phyloP scores from a whole-genome alignment of 1,140 invertebrate species.

The Drosophila lacertosa region DNA sequence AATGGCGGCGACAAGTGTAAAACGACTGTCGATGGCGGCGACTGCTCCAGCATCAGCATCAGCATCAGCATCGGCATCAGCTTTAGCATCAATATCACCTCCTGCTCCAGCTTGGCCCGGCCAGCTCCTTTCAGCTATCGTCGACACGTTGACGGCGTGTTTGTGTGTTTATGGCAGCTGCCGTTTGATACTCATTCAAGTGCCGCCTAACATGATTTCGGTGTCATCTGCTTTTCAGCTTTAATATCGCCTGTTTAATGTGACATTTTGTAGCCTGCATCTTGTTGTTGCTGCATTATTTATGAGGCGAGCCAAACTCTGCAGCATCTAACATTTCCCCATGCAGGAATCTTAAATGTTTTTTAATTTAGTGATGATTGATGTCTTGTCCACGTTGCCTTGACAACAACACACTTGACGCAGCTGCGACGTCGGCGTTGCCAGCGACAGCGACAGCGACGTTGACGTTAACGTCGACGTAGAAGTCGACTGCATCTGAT shows the following conservation, averaged over 20 bases:
- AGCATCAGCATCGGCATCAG: conserved; percentile 8
- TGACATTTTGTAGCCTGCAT: conserved; percentile 68
- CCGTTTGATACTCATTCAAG: conserved; percentile 83
- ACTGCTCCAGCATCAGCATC: conserved; percentile 44
- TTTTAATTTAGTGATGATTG: conserved; percentile 83
- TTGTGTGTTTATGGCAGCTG: conserved; percentile 82
- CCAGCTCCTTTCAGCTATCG: conserved; percentile 31
- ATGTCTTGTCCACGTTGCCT: conserved; percentile 75
- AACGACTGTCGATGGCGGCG: conserved; percentile 67
- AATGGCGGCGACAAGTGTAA: conserved; percentile 82
- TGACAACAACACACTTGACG: conserved; percentile 75
- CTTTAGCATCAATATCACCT: conserved; percentile 4
- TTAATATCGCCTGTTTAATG: conserved; percentile 81
- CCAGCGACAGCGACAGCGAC: neutral
- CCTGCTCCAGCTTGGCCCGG: conserved; percentile 8
- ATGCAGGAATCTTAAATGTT: conserved; percentile 75
- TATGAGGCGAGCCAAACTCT: conserved; percentile 53
- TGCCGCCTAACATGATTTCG: conserved; percentile 82
- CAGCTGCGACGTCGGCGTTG: conserved; percentile 8
- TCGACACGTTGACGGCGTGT: conserved; percentile 58
- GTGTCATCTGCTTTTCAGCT: conserved; percentile 83
- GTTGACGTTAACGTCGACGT: neutral
- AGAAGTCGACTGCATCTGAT: conserved; percentile 8
- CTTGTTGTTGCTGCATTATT: conserved; percentile 67
- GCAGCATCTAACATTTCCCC: conserved; percentile 56